Percentiles rank a stretch among this genome's conserved stretches.
phyloP scores from a whole-genome alignment of 1,140 invertebrate species.

The Eumaeus atala region DNA sequence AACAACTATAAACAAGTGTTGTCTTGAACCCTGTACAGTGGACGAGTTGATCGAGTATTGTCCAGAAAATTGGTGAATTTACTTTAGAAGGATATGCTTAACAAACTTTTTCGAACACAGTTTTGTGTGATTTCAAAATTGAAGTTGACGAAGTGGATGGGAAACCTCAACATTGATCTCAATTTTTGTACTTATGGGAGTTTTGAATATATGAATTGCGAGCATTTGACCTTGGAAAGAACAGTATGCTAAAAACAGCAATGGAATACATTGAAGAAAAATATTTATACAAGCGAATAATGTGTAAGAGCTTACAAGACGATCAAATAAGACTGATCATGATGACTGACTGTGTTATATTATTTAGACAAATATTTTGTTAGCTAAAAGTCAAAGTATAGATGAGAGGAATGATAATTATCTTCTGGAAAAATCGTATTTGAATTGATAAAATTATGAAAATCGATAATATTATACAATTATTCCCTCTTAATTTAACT shows the following conservation, averaged over 20 bases:
- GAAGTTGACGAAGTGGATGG: conserved; percentile 11
- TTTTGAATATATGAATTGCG: background rate
- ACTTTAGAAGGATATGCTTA: background rate
- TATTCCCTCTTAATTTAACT: too few relatives aligned
- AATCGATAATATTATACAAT: too few relatives aligned
- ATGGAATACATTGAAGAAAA: background rate
- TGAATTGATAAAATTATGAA: too few relatives aligned
- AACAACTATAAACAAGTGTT: conserved; percentile 47
- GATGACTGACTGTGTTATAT: background rate
- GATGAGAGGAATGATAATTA: too few relatives aligned
- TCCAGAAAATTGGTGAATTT: conserved; percentile 49
- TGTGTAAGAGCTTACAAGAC: background rate
- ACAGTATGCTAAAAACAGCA: background rate
- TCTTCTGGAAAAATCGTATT: too few relatives aligned
- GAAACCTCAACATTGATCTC: conserved; percentile 19
- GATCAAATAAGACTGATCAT: background rate
- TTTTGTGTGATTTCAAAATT: conserved; percentile 13
- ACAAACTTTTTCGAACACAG: background rate
- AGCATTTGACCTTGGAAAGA: background rate
- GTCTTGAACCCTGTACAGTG: conserved; percentile 43
- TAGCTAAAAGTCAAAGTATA: too few relatives aligned
- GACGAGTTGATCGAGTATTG: conserved; percentile 52
- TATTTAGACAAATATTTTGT: background rate
- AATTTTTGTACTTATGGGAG: conserved; percentile 11
- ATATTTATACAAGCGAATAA: background rate